These are phyloP conservation scores for Sisor rabdophorus DNA, from an alignment of 2,113 vertebrate species.

Conservation along the genomic window DNA sequence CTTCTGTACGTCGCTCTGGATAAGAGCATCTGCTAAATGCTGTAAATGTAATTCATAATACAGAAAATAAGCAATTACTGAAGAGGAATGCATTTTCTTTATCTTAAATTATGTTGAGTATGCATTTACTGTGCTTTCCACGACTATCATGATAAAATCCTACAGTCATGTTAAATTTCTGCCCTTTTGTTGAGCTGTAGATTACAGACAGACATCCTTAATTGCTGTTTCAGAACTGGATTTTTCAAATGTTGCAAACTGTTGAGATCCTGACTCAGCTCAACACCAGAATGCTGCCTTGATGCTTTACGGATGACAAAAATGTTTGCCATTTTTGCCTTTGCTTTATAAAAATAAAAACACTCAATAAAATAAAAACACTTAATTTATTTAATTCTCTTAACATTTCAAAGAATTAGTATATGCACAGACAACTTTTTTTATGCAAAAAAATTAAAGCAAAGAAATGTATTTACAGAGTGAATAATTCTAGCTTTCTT, in stretches of 20 bases:
- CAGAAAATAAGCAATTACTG: background rate
- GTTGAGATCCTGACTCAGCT: constrained; percentile 9
- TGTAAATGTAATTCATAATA: background rate
- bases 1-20: too few species aligned
- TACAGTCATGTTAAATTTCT: constrained; percentile 18
- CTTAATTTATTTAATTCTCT: too few species aligned
- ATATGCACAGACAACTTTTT: too few species aligned
- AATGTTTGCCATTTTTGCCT: background rate
- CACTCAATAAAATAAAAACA: too few species aligned
- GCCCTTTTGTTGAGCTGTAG: constrained; percentile 6
- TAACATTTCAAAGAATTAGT: background rate
- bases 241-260: constrained; percentile 14
- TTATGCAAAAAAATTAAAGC: too few species aligned
- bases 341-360: background rate
- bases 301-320: background rate
- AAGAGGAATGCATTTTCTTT: background rate
- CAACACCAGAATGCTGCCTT: background rate
- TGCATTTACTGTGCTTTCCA: background rate
- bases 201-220: constrained; percentile 3
- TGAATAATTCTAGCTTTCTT: background rate
- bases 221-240: background rate
- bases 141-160: constrained; percentile 3
- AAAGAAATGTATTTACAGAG: background rate
- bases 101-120: constrained; percentile 5
- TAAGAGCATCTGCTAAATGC: too few species aligned